Percentiles rank a stretch among this genome's conserved stretches.
phyloP scores from a whole-genome alignment of 2,113 vertebrate genomes.

The Centropus unirufus region DNA sequence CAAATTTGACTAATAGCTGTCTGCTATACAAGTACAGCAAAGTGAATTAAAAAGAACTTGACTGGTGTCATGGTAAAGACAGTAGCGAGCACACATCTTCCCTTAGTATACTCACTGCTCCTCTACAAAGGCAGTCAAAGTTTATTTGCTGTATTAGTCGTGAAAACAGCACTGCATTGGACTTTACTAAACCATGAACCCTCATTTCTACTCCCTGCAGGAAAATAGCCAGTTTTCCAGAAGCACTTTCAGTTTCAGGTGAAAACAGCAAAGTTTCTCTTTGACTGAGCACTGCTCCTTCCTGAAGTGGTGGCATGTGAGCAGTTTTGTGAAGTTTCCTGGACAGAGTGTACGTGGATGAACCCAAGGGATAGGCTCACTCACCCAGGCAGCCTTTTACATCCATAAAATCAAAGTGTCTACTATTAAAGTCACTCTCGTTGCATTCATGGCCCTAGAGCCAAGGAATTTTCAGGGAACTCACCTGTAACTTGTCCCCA shows the following conservation, averaged over 20 bases:
- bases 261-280: neutral
- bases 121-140: neutral
- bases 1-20: constrained; percentile 48
- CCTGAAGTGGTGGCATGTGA: neutral
- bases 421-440: neutral
- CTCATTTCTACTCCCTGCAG: neutral
- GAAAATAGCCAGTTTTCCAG: neutral
- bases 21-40: neutral
- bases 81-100: neutral
- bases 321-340: neutral
- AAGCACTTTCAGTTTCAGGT: neutral
- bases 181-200: neutral
- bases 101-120: neutral
- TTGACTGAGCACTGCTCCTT: neutral
- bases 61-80: neutral
- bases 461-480: constrained; percentile 21
- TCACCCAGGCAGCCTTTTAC: neutral
- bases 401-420: neutral
- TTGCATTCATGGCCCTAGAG: neutral
- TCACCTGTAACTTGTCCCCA: constrained; percentile 92
- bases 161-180: neutral
- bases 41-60: neutral
- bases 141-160: neutral
- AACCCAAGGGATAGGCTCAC: neutral
- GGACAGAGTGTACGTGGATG: neutral